Percentiles rank a stretch among this genome's conserved stretches.
phyloP scores from a whole-genome alignment of 1,140 invertebrate genomes.

The Adoxophyes honmai region DNA sequence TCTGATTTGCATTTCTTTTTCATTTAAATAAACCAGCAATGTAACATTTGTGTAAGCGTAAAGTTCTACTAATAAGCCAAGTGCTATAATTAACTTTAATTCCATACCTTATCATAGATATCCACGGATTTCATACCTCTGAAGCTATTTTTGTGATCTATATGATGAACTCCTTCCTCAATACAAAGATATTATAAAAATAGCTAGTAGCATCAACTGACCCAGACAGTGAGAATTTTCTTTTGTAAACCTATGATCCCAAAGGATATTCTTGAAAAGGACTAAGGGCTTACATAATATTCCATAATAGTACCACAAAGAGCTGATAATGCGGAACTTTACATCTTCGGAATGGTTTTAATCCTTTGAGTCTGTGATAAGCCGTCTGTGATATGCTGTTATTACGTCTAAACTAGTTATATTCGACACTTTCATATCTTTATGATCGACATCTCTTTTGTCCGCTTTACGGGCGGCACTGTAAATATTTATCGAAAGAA shows the following conservation, averaged over 20 bases:
- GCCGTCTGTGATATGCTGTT: not conserved
- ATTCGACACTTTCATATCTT: not conserved
- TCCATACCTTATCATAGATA: too few species aligned
- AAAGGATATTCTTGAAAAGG: slow-evolving; percentile 36
- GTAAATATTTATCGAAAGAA: too few species aligned
- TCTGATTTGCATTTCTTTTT: slow-evolving; percentile 13
- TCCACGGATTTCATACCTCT: too few species aligned
- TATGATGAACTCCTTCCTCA: not conserved
- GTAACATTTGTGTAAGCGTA: not conserved
- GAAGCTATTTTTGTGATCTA: too few species aligned
- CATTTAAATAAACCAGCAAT: slow-evolving; percentile 1
- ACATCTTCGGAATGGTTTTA: not conserved
- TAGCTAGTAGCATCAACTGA: too few species aligned
- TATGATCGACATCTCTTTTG: not conserved
- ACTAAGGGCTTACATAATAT: too few species aligned
- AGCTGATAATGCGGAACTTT: not conserved
- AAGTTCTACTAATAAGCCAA: not conserved
- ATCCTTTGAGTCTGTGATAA: not conserved
- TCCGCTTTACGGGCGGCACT: too few species aligned
- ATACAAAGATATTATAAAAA: too few species aligned
- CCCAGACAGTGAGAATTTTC: too few species aligned
- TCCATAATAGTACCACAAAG: too few species aligned
- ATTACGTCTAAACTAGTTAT: not conserved
- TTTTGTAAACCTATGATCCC: slow-evolving; percentile 51
- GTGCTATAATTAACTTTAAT: not conserved